Evolutionary conservation across 2,888 invertebrate species (phyloP).

Genomic region (Teinopalpus imperialis): DNA sequence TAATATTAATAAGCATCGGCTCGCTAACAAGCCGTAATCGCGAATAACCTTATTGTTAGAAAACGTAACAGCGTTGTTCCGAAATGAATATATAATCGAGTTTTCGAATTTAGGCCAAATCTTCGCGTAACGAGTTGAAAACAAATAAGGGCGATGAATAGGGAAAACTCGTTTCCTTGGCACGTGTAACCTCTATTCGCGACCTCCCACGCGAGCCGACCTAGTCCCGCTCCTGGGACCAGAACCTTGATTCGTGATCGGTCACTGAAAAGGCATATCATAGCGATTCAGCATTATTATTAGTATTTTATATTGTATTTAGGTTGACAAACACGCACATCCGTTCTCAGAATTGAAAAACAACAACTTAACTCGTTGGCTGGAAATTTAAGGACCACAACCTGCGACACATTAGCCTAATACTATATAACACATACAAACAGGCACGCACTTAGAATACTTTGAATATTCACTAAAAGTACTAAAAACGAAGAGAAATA

Average conservation of each 20-base stretch:
- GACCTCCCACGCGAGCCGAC: conserved; percentile 96
- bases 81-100: conserved; percentile 75
- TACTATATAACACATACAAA: too few relatives aligned
- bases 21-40: conserved; percentile 14
- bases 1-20: conserved; percentile 15
- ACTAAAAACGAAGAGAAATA: too few relatives aligned
- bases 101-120: conserved; percentile 71
- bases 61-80: conserved; percentile 30
- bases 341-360: too few relatives aligned
- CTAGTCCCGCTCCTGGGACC: conserved; percentile 98
- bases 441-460: too few relatives aligned
- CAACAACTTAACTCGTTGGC: too few relatives aligned
- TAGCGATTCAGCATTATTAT: too few relatives aligned
- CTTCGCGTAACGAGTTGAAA: conserved; percentile 75
- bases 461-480: too few relatives aligned
- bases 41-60: conserved; percentile 17
- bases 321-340: too few relatives aligned
- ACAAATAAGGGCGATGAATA: conserved; percentile 88
- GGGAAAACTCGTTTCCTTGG: conserved; percentile 98
- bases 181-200: conserved; percentile 94
- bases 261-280: conserved; percentile 61
- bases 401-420: too few relatives aligned
- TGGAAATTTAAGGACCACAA: too few relatives aligned
- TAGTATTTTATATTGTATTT: too few relatives aligned
- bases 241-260: conserved; percentile 86